These are phyloP conservation scores for Ephialtes manifestator DNA, from an alignment of 2,888 invertebrate species.

Conservation along the genomic window DNA sequence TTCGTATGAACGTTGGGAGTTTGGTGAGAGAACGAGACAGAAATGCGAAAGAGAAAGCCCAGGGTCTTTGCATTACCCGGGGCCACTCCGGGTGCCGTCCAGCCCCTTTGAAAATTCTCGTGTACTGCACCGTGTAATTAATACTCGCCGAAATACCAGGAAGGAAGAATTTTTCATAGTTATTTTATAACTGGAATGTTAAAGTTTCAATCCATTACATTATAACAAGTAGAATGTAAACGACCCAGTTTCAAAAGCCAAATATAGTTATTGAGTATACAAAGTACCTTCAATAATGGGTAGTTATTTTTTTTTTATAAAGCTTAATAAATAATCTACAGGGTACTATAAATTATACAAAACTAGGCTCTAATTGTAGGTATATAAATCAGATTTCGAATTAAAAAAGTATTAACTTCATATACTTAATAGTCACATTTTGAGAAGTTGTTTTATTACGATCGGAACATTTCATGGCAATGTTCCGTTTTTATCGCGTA, in stretches of 20 bases:
- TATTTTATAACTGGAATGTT: constrained; percentile 25
- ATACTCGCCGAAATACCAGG: constrained; percentile 15
- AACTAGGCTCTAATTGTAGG: too few relatives aligned
- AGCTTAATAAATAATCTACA: too few relatives aligned
- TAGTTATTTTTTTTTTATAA: too few relatives aligned
- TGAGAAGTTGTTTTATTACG: too few relatives aligned
- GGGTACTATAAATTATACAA: too few relatives aligned
- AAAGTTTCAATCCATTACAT: constrained; percentile 13
- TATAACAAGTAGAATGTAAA: background rate
- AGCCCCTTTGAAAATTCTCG: constrained; percentile 44
- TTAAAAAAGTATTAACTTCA: too few relatives aligned
- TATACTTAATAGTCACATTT: too few relatives aligned
- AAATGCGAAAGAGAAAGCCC: constrained; percentile 45
- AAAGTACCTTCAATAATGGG: background rate
- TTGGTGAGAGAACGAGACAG: constrained; percentile 33
- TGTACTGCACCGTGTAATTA: constrained; percentile 49
- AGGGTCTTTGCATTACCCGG: constrained; percentile 55
- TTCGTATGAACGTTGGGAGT: constrained; percentile 52
- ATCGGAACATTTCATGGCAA: too few relatives aligned
- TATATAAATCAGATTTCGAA: too few relatives aligned
- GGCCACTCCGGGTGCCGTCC: constrained; percentile 62
- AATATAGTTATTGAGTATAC: background rate
- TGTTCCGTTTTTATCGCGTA: too few relatives aligned
- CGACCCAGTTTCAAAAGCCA: background rate
- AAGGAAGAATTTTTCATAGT: constrained; percentile 1